Base-by-base conservation (phyloP, 2,113 vertebrate genomes). In the crab-eating macaque (Macaca fascicularis) region DNA sequence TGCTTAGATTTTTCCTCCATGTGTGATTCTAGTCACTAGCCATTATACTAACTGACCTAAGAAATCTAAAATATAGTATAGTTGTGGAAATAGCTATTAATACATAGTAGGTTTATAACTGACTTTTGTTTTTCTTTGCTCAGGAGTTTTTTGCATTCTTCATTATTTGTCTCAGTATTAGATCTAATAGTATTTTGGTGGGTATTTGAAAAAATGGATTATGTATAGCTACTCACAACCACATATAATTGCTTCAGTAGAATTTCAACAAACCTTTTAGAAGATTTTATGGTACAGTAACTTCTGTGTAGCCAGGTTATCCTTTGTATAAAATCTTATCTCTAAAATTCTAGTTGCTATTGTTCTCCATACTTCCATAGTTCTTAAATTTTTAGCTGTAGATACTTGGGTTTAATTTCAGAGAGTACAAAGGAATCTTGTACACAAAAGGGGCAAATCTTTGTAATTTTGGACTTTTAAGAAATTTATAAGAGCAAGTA, bases 321-420 rank as follows among this genome's bases (percentile, higher is more conserved):
- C 25, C 40, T 95, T 95, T 95, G 19, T 93, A 30, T 81, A 94
- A 94, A 69, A 75, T 69, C 12, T 90, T 74, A 4, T 3, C 40
- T 92, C 32, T 94, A 57, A 93, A 69, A 59, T 69, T 92, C 30
- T 89, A 45, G 48, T 11, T 52, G 1, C 23, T 89, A 19, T 55
- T 45, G 40, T 76, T 80, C 30, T 82, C 0, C 91, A n/a, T 91
- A 55, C 19, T 64, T 88, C 61, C n/a, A 55, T 5, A 11, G 10
- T 67, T 78, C 67, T 57, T 45, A 23, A 40, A 35, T 6, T 80
- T 85, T 78, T 86, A 89, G 12, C 13, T 38, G 1, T 57, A 2
- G 50, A 0, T 85, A 67, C 48, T 78, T 95, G 6, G 4, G 10
- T 95, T 45, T 94, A 52, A 87, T 96, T 88, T 96, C 59, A 94